phyloP scores from a whole-genome alignment of 2,797 vertebrate genomes.

The Astyanax mexicanus region DNA sequence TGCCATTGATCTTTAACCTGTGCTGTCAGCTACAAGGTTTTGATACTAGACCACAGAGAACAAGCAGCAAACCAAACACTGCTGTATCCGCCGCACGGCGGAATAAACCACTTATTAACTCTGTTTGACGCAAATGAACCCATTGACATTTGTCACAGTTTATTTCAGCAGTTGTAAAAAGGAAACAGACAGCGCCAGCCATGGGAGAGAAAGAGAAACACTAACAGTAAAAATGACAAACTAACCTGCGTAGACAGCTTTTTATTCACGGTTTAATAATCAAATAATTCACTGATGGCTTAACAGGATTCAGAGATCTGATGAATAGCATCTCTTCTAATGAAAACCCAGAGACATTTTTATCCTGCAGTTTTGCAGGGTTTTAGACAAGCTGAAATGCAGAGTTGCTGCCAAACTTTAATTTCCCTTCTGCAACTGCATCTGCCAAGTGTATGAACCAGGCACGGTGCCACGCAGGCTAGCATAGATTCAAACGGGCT shows the following conservation, averaged over 20 bases:
- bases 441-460: constrained; percentile 61
- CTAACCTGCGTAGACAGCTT: constrained; percentile 36
- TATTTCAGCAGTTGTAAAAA: constrained; percentile 4
- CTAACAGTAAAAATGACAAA: constrained; percentile 10
- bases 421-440: constrained; percentile 66
- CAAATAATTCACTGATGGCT: constrained; percentile 45
- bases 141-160: neutral
- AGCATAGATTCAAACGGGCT: constrained; percentile 71
- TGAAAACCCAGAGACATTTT: constrained; percentile 50
- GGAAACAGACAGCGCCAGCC: neutral
- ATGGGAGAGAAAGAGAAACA: neutral
- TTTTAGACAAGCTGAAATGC: constrained; percentile 57
- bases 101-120: constrained; percentile 14
- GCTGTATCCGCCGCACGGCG: neutral
- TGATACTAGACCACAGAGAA: neutral
- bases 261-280: constrained; percentile 44
- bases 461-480: constrained; percentile 65
- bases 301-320: constrained; percentile 45
- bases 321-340: constrained; percentile 50
- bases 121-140: neutral
- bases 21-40: neutral
- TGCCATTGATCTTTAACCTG: neutral
- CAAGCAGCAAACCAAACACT: constrained; percentile 7
- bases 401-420: constrained; percentile 65
- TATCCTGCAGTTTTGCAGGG: constrained; percentile 44